phyloP scores from a whole-genome alignment of 2,888 invertebrate species.

The Tridacna crocea region DNA sequence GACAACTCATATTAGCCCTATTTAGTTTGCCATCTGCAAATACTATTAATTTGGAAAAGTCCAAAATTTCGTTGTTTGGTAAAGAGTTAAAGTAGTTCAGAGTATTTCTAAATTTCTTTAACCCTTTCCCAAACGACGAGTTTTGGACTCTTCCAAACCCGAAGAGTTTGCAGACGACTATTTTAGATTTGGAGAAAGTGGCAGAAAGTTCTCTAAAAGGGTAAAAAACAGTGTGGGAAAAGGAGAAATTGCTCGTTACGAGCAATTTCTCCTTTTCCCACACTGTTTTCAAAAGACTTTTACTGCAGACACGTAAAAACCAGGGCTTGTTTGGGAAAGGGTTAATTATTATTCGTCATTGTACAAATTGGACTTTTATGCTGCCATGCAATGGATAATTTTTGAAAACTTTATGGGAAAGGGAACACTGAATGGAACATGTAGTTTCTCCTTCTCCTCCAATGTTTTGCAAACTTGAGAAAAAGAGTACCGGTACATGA shows the following conservation, averaged over 20 bases:
- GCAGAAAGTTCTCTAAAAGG: too few relatives aligned
- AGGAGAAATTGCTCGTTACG: too few relatives aligned
- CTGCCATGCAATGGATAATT: not conserved
- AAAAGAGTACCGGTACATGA: not conserved
- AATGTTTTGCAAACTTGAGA: not conserved
- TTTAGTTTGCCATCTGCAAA: not conserved
- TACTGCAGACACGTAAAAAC: too few relatives aligned
- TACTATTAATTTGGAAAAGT: not conserved
- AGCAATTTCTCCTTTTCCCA: too few relatives aligned
- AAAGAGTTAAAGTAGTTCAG: not conserved
- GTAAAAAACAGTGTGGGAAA: too few relatives aligned
- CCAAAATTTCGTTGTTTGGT: not conserved
- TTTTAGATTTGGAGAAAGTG: too few relatives aligned
- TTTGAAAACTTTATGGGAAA: not conserved
- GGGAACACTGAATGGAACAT: not conserved
- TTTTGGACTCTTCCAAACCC: too few relatives aligned
- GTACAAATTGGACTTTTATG: not conserved
- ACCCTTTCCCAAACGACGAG: not conserved
- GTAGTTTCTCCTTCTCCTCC: too few relatives aligned
- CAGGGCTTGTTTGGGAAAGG: too few relatives aligned
- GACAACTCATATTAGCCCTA: not conserved
- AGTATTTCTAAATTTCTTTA: not conserved
- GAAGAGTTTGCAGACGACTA: too few relatives aligned
- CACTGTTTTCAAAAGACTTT: too few relatives aligned
- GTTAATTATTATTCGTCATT: too few relatives aligned